Evolutionary conservation across 2,113 vertebrate genomes (phyloP).

Genomic region (Rhinoptilus africanus): DNA sequence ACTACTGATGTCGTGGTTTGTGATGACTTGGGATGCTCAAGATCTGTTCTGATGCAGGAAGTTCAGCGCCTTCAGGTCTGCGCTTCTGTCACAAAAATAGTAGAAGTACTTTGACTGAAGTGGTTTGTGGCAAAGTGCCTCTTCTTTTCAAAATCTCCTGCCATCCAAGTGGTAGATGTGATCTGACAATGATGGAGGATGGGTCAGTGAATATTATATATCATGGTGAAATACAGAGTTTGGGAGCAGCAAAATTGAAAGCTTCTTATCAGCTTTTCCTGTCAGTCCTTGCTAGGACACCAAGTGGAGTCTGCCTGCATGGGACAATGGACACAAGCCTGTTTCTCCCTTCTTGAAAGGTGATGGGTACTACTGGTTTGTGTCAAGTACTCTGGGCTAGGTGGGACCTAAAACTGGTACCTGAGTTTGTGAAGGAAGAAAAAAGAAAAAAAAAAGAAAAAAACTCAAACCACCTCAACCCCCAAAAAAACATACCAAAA

Average conservation of each 20-base stretch:
- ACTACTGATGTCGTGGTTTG: not conserved
- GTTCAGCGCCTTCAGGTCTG: not conserved
- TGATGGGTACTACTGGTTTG: not conserved
- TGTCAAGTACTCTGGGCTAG: not conserved
- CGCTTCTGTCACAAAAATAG: not conserved
- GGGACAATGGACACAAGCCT: not conserved
- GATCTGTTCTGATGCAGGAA: not conserved
- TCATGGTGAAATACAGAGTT: not conserved
- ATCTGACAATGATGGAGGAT: not conserved
- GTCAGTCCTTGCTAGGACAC: not conserved
- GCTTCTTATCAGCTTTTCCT: not conserved
- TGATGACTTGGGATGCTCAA: not conserved
- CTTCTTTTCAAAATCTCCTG: not conserved
- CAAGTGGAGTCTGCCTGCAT: not conserved
- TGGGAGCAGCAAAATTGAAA: not conserved
- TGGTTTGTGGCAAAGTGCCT: not conserved
- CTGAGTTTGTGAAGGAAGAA: not conserved
- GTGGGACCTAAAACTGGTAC: not conserved
- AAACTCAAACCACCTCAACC: too few species aligned
- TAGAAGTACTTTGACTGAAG: not conserved
- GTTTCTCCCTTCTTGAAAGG: not conserved
- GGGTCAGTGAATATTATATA: not conserved
- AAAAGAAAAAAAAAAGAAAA: not conserved
- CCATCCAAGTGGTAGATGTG: not conserved
- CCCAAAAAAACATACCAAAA: not conserved